Evolutionary conservation across 2,113 vertebrate species (phyloP).

Genomic region (Hemichromis elongatus): DNA sequence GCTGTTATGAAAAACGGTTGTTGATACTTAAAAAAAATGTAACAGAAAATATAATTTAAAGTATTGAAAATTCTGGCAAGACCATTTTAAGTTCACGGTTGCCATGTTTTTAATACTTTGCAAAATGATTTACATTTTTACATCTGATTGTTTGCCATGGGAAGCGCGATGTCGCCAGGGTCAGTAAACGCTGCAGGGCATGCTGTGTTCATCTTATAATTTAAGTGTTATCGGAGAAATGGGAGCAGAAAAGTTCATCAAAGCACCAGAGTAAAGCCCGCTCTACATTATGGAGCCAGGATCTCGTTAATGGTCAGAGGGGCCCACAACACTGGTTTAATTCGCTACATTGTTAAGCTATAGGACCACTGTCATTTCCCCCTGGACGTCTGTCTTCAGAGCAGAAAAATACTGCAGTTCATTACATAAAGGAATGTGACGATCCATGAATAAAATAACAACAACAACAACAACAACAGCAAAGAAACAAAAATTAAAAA

Average conservation of each 20-base stretch:
- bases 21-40: conserved; percentile 54
- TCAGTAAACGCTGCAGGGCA: conserved; percentile 30
- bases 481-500: conserved; percentile 63
- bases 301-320: conserved; percentile 16
- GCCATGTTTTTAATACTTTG: conserved; percentile 48
- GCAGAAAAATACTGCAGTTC: conserved; percentile 64
- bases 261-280: conserved; percentile 52
- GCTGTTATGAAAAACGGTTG: conserved; percentile 49
- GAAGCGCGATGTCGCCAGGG: conserved; percentile 50
- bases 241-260: conserved; percentile 34
- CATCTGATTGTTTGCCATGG: conserved; percentile 89
- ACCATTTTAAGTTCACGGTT: conserved; percentile 3
- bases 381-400: conserved; percentile 46
- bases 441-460: conserved; percentile 71
- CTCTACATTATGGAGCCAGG: conserved; percentile 23
- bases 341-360: conserved; percentile 40
- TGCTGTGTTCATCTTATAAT: conserved; percentile 25
- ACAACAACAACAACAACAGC: conserved; percentile 59
- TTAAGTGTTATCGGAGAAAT: conserved; percentile 9
- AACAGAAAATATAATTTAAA: conserved; percentile 55
- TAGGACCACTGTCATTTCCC: conserved; percentile 30
- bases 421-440: conserved; percentile 67
- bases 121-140: conserved; percentile 69
- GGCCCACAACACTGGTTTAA: conserved; percentile 28
- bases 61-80: conserved; percentile 45